Evolutionary conservation across 2,888 invertebrate species (phyloP).

Genomic region (Microctonus brassicae): DNA sequence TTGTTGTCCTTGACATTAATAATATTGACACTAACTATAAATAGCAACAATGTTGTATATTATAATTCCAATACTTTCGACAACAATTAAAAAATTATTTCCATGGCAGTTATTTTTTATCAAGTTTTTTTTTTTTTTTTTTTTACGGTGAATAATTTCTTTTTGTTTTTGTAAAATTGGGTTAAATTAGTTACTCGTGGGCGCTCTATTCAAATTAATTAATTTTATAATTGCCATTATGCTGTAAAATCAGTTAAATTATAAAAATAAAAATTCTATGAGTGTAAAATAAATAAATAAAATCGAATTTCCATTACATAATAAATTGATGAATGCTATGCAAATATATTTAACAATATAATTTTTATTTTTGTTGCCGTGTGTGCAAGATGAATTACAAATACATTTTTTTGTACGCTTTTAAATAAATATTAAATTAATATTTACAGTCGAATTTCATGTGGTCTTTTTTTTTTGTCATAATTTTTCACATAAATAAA

Average conservation of each 20-base stretch:
- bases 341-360: no score
- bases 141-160: background rate
- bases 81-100: no score
- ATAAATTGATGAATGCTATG: no score
- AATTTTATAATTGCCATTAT: no score
- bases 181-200: background rate
- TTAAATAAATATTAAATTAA: background rate
- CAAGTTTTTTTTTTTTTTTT: no score
- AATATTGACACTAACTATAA: background rate
- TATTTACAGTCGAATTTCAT: background rate
- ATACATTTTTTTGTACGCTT: slow-evolving; percentile 14
- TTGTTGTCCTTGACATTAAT: background rate
- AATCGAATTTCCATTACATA: no score
- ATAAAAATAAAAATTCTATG: no score
- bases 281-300: no score
- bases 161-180: background rate
- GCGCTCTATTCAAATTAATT: background rate
- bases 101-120: background rate
- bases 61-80: background rate
- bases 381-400: background rate
- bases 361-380: background rate
- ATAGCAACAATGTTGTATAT: background rate
- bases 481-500: background rate
- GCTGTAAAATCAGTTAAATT: no score
- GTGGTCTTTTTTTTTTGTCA: background rate